A percentile compares a stretch with the other conserved stretches of the same genome.
These are phyloP conservation scores for Sitobion miscanthi DNA, from an alignment of 1,140 invertebrate genomes.

Conservation along the genomic window DNA sequence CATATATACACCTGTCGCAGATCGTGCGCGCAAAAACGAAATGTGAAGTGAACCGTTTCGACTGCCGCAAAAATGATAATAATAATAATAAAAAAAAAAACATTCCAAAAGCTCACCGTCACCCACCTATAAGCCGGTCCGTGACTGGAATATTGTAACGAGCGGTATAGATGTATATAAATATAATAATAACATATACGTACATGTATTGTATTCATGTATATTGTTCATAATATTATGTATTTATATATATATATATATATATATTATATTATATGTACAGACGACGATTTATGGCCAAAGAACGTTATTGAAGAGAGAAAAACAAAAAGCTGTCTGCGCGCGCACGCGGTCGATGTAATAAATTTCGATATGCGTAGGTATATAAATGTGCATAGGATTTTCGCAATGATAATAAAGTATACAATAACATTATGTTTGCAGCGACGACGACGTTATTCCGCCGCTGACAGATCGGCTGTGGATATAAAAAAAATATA, in stretches of 20 bases:
- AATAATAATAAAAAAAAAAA: neutral
- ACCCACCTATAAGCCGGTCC: constrained; percentile 17
- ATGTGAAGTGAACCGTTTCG: constrained; percentile 48
- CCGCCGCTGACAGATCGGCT: neutral
- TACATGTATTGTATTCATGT: neutral
- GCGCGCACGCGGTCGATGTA: neutral
- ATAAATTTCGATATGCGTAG: constrained; percentile 38
- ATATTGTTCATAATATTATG: neutral
- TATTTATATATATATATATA: neutral
- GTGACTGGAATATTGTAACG: constrained; percentile 15
- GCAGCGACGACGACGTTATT: neutral
- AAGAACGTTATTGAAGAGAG: neutral
- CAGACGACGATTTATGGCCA: neutral
- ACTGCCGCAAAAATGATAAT: neutral
- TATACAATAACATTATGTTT: neutral
- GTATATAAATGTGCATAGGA: neutral
- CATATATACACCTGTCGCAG: neutral
- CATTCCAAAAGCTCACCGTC: constrained; percentile 1
- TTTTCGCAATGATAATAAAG: constrained; percentile 20
- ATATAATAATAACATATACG: neutral
- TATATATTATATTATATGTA: neutral
- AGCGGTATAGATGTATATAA: neutral
- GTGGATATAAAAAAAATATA: neutral
- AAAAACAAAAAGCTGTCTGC: constrained; percentile 14
- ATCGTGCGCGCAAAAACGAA: neutral